phyloP scores from a whole-genome alignment of 1,140 invertebrate genomes.

The Apis laboriosa region DNA sequence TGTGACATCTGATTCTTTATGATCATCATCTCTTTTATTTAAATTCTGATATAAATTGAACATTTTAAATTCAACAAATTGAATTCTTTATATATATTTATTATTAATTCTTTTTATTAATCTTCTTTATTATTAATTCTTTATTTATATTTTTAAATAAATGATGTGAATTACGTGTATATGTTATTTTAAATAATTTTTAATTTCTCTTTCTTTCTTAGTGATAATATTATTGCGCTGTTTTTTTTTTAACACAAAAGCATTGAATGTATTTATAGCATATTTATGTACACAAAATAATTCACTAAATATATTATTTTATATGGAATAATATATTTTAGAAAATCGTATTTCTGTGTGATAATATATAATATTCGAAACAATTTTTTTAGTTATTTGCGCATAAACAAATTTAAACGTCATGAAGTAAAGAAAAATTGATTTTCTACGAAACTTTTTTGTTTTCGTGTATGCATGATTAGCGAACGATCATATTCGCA shows the following conservation, averaged over 20 bases:
- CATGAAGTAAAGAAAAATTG: background rate
- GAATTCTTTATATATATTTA: too few species aligned
- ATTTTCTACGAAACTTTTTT: background rate
- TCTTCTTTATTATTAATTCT: too few species aligned
- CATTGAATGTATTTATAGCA: background rate
- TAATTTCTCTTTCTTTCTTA: background rate
- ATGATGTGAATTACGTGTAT: too few species aligned
- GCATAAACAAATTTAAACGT: background rate
- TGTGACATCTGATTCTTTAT: constrained; percentile 84
- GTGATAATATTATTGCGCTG: background rate
- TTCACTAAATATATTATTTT: background rate
- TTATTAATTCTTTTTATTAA: too few species aligned
- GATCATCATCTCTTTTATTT: constrained; percentile 83
- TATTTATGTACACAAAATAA: background rate
- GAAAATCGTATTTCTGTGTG: background rate
- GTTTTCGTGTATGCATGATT: background rate
- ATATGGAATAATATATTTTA: background rate
- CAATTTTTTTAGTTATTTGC: too few species aligned
- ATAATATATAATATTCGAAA: background rate
- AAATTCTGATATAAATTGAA: constrained; percentile 89
- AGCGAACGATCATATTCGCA: background rate
- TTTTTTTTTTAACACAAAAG: background rate
- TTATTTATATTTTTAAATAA: background rate
- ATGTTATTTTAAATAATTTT: background rate
- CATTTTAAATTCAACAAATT: too few species aligned